Percentiles rank a stretch among this genome's conserved stretches.
phyloP scores from a whole-genome alignment of 2,113 vertebrate genomes.

The Mesembrinibis cayennensis region DNA sequence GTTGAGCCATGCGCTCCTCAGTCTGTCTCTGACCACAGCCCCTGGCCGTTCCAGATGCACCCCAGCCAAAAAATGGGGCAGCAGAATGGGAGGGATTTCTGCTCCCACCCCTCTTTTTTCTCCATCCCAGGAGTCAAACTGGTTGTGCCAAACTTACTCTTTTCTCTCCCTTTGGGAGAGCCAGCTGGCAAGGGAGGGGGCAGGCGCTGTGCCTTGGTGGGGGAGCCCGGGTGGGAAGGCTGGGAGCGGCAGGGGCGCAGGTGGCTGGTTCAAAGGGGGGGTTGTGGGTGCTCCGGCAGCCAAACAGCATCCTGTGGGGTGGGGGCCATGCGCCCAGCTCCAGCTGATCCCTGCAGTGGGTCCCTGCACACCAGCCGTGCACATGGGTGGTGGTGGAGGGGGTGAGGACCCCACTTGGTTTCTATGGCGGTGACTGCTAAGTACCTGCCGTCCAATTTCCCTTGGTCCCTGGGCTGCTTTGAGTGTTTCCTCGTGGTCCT shows the following conservation, averaged over 20 bases:
- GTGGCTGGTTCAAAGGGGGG: neutral
- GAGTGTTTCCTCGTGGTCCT: fast-evolving
- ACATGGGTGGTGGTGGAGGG: no score
- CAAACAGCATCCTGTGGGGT: neutral
- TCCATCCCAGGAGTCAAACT: fast-evolving
- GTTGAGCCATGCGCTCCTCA: neutral
- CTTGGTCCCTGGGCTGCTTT: neutral
- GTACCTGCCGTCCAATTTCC: neutral
- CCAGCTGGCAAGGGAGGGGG: fast-evolving
- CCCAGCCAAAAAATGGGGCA: neutral
- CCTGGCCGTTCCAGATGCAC: neutral
- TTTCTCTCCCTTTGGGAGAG: neutral
- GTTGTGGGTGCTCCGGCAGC: neutral
- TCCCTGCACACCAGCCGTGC: neutral
- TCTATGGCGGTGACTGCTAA: neutral
- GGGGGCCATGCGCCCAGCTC: neutral
- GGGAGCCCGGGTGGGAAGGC: neutral
- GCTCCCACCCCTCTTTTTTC: neutral
- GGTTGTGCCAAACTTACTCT: neutral
- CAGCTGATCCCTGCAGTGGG: neutral
- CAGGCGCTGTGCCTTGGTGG: neutral
- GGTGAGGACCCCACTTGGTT: neutral
- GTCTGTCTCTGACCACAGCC: neutral
- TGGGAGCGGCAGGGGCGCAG: neutral
- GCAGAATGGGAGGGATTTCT: neutral